Percentiles rank a stretch among this genome's conserved stretches.
These are phyloP conservation scores for Cebus imitator DNA, from an alignment of 2,113 vertebrate genomes.

Conservation along the genomic window DNA sequence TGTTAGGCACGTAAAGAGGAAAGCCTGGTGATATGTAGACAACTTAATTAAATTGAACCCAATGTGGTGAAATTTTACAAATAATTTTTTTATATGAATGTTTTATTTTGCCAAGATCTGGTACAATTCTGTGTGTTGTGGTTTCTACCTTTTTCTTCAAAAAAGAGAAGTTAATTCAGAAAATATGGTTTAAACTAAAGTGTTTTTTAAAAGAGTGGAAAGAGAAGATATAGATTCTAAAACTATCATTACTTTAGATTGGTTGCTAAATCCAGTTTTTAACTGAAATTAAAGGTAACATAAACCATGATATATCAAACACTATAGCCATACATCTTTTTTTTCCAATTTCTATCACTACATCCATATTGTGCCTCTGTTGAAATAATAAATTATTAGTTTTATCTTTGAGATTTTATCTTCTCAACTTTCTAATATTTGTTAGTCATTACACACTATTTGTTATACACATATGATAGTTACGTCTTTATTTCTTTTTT, in stretches of 20 bases:
- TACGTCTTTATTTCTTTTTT: neutral
- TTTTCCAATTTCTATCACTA: neutral
- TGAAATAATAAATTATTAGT: slow-evolving; percentile 26
- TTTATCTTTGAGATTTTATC: neutral
- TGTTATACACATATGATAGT: neutral
- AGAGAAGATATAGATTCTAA: neutral
- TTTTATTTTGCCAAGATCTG: neutral
- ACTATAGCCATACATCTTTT: slow-evolving; percentile 28
- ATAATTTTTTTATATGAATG: neutral
- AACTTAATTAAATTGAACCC: neutral
- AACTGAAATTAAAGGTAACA: slow-evolving; percentile 41
- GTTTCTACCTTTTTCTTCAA: slow-evolving; percentile 17
- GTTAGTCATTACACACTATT: neutral
- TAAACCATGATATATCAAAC: slow-evolving; percentile 40
- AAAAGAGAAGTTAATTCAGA: slow-evolving; percentile 27
- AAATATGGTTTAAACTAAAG: slow-evolving; percentile 59
- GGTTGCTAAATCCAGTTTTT: slow-evolving; percentile 12
- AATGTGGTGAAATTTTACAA: neutral
- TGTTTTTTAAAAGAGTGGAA: neutral
- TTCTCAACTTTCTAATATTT: neutral
- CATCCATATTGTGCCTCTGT: neutral
- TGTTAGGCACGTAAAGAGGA: neutral
- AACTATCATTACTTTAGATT: slow-evolving; percentile 43
- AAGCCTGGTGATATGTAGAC: neutral
- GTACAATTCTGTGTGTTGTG: neutral